Percentiles rank a stretch among this genome's conserved stretches.
Conservation (phyloP, 1,140 invertebrate species). For the Plutomurus gul region DNA sequence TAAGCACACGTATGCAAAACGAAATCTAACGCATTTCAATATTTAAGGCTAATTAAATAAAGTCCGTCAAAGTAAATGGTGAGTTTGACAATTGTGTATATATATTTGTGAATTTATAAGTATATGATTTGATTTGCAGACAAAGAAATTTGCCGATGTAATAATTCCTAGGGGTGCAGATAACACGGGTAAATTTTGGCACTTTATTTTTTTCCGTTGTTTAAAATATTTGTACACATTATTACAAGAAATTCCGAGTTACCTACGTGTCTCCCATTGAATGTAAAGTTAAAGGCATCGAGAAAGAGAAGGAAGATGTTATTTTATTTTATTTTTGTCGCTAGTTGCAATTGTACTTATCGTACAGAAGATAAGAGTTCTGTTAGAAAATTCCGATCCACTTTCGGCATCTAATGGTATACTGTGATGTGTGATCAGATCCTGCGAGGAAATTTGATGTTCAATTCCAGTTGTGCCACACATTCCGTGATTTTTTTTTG, state of each 20-base stretch:
- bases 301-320: not conserved
- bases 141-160: constrained; percentile 99
- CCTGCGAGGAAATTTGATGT: no score
- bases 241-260: no score
- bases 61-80: no score
- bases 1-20: not conserved
- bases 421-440: no score
- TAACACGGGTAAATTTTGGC: constrained; percentile 92
- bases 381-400: not conserved
- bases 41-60: no score
- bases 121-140: constrained; percentile 65
- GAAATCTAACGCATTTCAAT: not conserved
- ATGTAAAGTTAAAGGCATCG: not conserved
- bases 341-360: constrained; percentile 98
- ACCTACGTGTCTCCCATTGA: no score
- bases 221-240: constrained; percentile 20
- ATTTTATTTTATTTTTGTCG: constrained; percentile 66
- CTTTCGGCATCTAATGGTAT: not conserved
- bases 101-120: not conserved
- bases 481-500: no score
- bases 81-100: no score
- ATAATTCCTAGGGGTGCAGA: constrained; percentile 97
- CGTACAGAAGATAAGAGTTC: constrained; percentile 96
- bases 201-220: no score
- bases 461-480: no score